These are phyloP conservation scores for Electrona antarctica DNA, from an alignment of 2,113 vertebrate genomes.

Conservation along the genomic window DNA sequence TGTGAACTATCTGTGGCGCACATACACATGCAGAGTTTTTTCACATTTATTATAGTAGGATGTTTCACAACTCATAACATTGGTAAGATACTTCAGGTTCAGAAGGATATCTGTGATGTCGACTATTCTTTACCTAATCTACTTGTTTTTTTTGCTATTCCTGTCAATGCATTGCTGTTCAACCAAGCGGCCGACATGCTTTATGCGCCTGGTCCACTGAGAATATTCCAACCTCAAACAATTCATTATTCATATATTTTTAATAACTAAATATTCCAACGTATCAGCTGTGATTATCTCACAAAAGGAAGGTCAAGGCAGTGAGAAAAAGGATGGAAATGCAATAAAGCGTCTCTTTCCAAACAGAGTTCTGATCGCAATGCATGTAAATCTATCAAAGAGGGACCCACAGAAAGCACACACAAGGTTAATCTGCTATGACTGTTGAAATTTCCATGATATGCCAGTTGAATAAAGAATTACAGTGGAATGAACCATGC, in stretches of 20 bases:
- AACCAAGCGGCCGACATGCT: slow-evolving; percentile 27
- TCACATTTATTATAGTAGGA: no score
- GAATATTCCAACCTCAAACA: slow-evolving; percentile 78
- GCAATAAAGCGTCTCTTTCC: slow-evolving; percentile 90
- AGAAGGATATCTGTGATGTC: background rate
- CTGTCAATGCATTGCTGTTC: background rate
- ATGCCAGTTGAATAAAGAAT: slow-evolving; percentile 85
- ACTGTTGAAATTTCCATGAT: slow-evolving; percentile 94
- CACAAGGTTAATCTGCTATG: slow-evolving; percentile 93
- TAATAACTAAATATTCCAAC: slow-evolving; percentile 89
- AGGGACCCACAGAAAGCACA: slow-evolving; percentile 78
- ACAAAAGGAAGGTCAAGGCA: slow-evolving; percentile 93
- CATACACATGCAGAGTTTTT: no score
- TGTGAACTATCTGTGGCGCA: no score
- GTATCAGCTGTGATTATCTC: slow-evolving; percentile 95
- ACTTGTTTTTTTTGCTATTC: slow-evolving; percentile 4
- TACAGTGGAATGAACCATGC: slow-evolving; percentile 69
- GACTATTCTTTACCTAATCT: background rate
- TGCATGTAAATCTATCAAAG: slow-evolving; percentile 93
- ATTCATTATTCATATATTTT: slow-evolving; percentile 90
- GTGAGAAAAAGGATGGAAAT: slow-evolving; percentile 87
- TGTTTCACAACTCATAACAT: background rate
- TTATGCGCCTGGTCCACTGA: slow-evolving; percentile 52
- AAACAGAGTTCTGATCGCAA: slow-evolving; percentile 88
- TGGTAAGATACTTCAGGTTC: background rate